Evolutionary conservation across 2,113 vertebrate genomes (phyloP).

Genomic region (Ornithorhynchus anatinus): DNA sequence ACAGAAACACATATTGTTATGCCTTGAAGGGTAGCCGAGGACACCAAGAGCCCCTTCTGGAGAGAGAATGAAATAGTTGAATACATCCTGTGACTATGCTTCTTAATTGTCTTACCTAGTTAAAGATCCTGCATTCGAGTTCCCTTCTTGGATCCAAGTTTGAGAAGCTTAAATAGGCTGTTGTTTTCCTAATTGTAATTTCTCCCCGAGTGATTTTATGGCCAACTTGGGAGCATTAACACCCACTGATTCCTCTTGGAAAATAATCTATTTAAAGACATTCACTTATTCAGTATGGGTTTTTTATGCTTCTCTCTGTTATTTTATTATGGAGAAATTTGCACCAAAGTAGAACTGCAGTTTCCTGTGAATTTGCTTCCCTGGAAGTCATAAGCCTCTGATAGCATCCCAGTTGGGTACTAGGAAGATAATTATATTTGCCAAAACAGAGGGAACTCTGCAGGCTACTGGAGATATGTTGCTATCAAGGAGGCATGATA

Average conservation of each 20-base stretch:
- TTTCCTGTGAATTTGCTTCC: constrained; percentile 14
- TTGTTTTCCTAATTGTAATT: constrained; percentile 44
- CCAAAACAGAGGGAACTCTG: constrained; percentile 21
- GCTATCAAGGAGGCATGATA: constrained; percentile 9
- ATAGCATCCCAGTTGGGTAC: constrained; percentile 37
- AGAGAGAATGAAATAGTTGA: constrained; percentile 2
- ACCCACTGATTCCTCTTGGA: constrained; percentile 36
- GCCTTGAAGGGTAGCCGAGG: constrained; percentile 10
- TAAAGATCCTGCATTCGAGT: constrained; percentile 12
- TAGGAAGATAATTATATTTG: constrained; percentile 28
- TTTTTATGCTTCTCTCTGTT: constrained; percentile 23
- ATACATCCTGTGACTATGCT: neutral
- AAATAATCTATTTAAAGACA: constrained; percentile 46
- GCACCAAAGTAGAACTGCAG: constrained; percentile 8
- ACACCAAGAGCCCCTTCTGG: neutral
- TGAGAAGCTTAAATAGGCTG: constrained; percentile 3
- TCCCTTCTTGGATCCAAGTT: constrained; percentile 9
- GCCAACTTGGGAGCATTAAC: constrained; percentile 43
- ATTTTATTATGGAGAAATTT: constrained; percentile 48
- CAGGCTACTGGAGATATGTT: constrained; percentile 15
- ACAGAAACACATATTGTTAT: constrained; percentile 14
- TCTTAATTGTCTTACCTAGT: constrained; percentile 13
- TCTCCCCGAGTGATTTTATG: constrained; percentile 56
- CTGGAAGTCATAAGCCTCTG: constrained; percentile 20
- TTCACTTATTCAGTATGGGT: constrained; percentile 16